Evolutionary conservation across 2,797 vertebrate genomes (phyloP).

Genomic region (Ataeniobius toweri): DNA sequence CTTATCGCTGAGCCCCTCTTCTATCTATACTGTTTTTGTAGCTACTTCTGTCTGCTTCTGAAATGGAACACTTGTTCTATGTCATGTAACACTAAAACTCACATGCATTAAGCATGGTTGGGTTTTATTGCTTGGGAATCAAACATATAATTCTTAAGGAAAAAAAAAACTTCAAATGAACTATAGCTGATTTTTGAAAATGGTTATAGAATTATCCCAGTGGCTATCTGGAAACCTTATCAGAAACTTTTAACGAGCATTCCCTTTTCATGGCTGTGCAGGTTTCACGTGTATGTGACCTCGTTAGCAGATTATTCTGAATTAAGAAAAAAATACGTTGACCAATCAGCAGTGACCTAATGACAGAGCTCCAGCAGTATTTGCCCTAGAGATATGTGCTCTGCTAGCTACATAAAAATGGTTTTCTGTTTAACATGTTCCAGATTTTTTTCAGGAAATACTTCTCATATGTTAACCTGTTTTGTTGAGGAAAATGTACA

Average conservation of each 20-base stretch:
- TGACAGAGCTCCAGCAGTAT: conserved; percentile 25
- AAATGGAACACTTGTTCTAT: too few species aligned
- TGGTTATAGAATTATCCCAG: conserved; percentile 12
- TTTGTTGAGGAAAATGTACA: conserved; percentile 37
- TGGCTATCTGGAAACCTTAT: conserved; percentile 6
- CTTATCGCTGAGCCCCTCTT: too few species aligned
- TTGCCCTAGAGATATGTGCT: conserved; percentile 42
- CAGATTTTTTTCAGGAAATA: conserved; percentile 60
- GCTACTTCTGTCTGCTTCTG: too few species aligned
- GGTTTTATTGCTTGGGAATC: too few species aligned
- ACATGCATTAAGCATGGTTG: too few species aligned
- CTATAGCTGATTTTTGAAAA: too few species aligned
- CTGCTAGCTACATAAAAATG: conserved; percentile 44
- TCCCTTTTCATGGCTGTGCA: conserved; percentile 21
- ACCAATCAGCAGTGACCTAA: conserved; percentile 49
- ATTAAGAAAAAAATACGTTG: conserved; percentile 37
- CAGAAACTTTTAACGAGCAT: conserved; percentile 3
- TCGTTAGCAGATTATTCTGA: conserved; percentile 55
- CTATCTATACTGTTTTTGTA: too few species aligned
- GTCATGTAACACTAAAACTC: too few species aligned
- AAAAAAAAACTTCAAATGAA: too few species aligned
- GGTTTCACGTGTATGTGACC: conserved; percentile 22
- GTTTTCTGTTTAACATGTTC: conserved; percentile 41
- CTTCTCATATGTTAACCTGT: conserved; percentile 12
- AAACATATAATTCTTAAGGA: too few species aligned